Base-by-base conservation (phyloP, 2,888 invertebrate genomes). In the Slavum lentiscoides region DNA sequence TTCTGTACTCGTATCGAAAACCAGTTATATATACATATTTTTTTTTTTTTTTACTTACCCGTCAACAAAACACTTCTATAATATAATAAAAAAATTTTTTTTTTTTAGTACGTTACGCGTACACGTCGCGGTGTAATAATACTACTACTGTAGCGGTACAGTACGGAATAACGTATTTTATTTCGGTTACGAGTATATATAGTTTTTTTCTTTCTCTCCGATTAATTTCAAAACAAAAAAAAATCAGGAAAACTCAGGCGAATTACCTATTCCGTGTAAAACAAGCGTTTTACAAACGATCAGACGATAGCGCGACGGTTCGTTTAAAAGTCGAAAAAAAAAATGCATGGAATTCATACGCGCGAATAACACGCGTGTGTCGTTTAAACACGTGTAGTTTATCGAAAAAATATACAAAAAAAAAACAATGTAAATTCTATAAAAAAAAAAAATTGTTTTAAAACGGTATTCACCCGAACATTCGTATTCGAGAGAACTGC, bases 21-120 rank as follows among this genome's bases (percentile, higher is more conserved):
- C 62, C 62, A 62, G 74, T 74, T 74, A 62, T 61, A 43, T 62
- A n/a, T 30, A 30, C 4, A 30, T 30, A 4, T 30, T 30, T 30
- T 30, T 30, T 4, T 30, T 30, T 4, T 30, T 30, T 2, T 21
- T 67, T 55, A n/a, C 49, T 73, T 49, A 13, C 49, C 30, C 30
- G 62, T 30, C 53, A 37, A 30, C 30, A 62, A 70, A 74, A 64
- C 9, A 13, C 30, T 13, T 62, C 43, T 62, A 61, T 43, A 59
- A 15, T 43, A 73, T 5, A 19, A 15, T 30, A 30, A 30, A 2
- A 53, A 53, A 9, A 43, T n/a, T n/a, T n/a, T n/a, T n/a, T 49
- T 55, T 17, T 19, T 55, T 17, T 55, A 55, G 17, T 55, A 55
- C 19, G 55, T 49, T 49, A 49, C 13, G 49, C 49, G 49, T 49